phyloP scores from a whole-genome alignment of 2,113 vertebrate genomes.

The Halcyon malimbica region DNA sequence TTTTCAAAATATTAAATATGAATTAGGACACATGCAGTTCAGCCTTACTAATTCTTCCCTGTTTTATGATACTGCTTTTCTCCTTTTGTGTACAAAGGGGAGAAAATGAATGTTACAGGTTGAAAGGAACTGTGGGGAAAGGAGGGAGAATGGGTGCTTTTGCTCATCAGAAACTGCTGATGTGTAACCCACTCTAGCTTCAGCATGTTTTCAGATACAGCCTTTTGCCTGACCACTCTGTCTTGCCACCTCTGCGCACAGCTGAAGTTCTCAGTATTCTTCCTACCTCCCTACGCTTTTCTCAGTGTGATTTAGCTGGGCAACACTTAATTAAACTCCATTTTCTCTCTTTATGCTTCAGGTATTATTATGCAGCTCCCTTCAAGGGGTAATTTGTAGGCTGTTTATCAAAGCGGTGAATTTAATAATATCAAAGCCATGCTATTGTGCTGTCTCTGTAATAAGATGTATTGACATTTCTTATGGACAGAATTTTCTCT shows the following conservation, averaged over 20 bases:
- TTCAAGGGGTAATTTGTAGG: constrained; percentile 72
- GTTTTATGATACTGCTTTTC: neutral
- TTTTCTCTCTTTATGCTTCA: constrained; percentile 72
- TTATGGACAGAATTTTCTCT: constrained; percentile 23
- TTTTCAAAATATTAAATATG: neutral
- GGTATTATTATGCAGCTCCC: constrained; percentile 69
- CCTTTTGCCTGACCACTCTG: neutral
- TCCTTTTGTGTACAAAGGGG: neutral
- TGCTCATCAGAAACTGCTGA: neutral
- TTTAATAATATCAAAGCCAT: constrained; percentile 70
- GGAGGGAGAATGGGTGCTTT: neutral
- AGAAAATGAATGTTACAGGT: neutral
- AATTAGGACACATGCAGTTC: neutral
- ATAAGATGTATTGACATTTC: constrained; percentile 49
- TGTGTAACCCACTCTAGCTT: neutral
- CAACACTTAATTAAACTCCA: constrained; percentile 79
- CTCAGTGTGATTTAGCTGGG: constrained; percentile 63
- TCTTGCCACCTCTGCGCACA: neutral
- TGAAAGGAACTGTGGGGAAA: neutral
- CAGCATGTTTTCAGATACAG: neutral
- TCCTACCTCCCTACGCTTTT: neutral
- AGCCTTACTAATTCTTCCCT: neutral
- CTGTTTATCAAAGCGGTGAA: constrained; percentile 77
- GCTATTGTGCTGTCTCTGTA: constrained; percentile 24
- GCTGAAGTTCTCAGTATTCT: constrained; percentile 23